Evolutionary conservation across 64 coral and sea anemone genomes (phyloP), one percentile per base, ranked within the genome.

Genomic region (Acropora tenuis): DNA sequence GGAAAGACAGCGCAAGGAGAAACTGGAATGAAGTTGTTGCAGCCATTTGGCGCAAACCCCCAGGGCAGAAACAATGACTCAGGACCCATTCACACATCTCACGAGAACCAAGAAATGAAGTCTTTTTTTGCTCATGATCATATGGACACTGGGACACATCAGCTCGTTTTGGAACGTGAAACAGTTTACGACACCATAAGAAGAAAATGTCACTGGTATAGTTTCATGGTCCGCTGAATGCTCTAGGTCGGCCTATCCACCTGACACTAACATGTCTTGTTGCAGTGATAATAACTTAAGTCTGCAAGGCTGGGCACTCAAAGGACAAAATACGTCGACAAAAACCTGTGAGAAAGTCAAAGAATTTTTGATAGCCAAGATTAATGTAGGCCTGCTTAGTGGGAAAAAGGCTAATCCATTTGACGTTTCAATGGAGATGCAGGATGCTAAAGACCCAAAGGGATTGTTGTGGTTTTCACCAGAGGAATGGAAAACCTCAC

Each of bases 401-500:
- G 89, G 89, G 0, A 59, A 79, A 11, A 90, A 90, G 46, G 89
- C 89, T 9, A 67, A 82, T 49, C 59, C 77, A 30, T 1, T 19
- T 20, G 40, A 81, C 5, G 89, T 90, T 15, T 11, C 53, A 16
- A 81, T 72, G 78, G 89, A 90, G 43, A 90, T 82, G 89, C 78
- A 90, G 61, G 7, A 80, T 0, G 52, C 4, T 9, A 69, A 72
- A 42, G 78, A 73, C 19, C n/a, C n/a, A n/a, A 80, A 72, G 12
- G 88, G 88, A 2, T 5, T 2, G 20, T 46, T 59, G 6, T 2
- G 80, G 0, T 90, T 90, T 12, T 11, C 8, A 16, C 76, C 78
- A 82, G 77, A 90, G 9, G 78, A 90, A 41, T 90, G 89, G 89
- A 83, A 69, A 72, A 90, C 89, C 8, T 42, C 89, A 20, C 11